Evolutionary conservation across 2,797 vertebrate genomes (phyloP).

Genomic region (Hippopotamyrus pictus): DNA sequence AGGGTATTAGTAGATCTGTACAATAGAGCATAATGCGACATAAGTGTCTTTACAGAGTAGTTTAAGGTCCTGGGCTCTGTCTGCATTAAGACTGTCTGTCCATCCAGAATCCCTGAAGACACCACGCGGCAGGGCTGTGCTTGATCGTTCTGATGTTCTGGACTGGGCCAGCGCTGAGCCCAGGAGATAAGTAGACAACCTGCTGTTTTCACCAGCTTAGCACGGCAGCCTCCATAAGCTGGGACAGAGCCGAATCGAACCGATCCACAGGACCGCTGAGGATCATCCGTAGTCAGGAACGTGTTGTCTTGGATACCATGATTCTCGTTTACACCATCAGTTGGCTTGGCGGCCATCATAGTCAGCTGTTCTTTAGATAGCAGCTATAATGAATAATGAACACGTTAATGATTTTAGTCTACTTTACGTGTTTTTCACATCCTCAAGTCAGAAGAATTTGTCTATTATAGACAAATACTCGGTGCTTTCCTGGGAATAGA

Average conservation of each 20-base stretch:
- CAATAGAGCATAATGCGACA: neutral
- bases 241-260: neutral
- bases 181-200: neutral
- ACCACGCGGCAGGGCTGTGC: neutral
- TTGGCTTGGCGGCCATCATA: neutral
- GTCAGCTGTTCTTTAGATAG: slow-evolving; percentile 8
- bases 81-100: neutral
- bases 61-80: neutral
- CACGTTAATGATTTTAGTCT: neutral
- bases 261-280: neutral
- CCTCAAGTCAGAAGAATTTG: neutral
- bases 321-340: neutral
- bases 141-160: neutral
- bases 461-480: neutral
- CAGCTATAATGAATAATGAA: neutral
- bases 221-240: neutral
- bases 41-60: neutral
- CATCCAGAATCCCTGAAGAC: neutral
- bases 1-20: neutral
- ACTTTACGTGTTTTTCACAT: neutral
- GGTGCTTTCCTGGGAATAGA: neutral
- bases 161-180: neutral
- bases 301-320: neutral
- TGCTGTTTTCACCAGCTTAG: neutral
- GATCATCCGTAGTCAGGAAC: neutral